Conservation (phyloP, 37 sponge, comb jelly and placozoan species). For the Dysidea cf. avara region DNA sequence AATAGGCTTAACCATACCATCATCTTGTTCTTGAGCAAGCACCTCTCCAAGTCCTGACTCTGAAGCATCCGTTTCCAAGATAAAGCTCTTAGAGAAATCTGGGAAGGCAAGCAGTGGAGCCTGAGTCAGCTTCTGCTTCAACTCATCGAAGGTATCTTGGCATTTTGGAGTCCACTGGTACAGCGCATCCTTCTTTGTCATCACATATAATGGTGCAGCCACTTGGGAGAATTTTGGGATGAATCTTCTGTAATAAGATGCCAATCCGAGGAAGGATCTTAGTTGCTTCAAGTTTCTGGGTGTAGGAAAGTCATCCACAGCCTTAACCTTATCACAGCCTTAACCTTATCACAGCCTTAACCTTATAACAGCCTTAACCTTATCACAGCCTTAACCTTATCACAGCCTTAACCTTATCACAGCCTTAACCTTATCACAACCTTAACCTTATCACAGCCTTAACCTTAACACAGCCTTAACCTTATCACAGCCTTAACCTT, state of each 20-base stretch:
- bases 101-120: conserved; percentile 45
- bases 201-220: conserved; percentile 22
- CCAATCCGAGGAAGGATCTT: conserved; percentile 22
- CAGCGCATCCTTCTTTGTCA: conserved; percentile 20
- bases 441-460: too few species aligned
- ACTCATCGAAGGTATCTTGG: conserved; percentile 21
- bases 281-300: conserved; percentile 17
- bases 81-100: conserved; percentile 19
- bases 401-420: too few species aligned
- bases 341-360: too few species aligned
- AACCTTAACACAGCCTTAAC: too few species aligned
- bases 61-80: conserved; percentile 58
- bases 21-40: conserved; percentile 29
- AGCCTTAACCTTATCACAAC: too few species aligned
- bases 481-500: too few species aligned
- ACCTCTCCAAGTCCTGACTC: conserved; percentile 46
- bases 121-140: conserved; percentile 12
- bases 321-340: conserved; percentile 5
- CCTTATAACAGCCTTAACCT: too few species aligned
- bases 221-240: conserved; percentile 21
- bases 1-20: conserved; percentile 6
- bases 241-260: conserved; percentile 20
- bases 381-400: too few species aligned
- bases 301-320: neutral
- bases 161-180: conserved; percentile 32